Percentiles rank a stretch among this genome's conserved stretches.
These are phyloP conservation scores for Zaprionus inermis DNA, from an alignment of 1,140 invertebrate genomes.

Conservation along the genomic window DNA sequence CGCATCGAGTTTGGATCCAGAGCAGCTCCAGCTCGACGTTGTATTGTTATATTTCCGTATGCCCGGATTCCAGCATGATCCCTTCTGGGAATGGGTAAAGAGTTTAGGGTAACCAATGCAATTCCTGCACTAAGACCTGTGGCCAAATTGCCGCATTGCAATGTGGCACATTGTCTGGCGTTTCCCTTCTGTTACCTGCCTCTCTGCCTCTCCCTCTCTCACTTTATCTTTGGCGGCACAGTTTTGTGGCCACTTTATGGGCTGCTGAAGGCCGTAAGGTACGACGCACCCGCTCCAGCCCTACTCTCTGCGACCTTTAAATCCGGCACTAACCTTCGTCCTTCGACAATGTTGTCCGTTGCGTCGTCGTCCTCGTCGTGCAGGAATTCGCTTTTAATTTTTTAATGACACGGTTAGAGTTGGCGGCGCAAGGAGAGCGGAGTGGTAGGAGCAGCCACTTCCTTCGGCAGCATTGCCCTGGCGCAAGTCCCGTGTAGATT, in stretches of 20 bases:
- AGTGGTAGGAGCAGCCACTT: too few species aligned
- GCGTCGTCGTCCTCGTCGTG: slow-evolving; percentile 39
- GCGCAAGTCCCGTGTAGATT: slow-evolving; percentile 29
- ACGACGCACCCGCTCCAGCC: neutral
- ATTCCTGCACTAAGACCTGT: slow-evolving; percentile 18
- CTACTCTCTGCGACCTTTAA: neutral
- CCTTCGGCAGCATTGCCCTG: neutral
- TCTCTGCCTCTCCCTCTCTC: neutral
- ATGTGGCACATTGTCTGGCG: slow-evolving; percentile 41
- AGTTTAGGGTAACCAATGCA: neutral
- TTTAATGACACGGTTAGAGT: slow-evolving; percentile 73
- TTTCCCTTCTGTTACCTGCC: neutral
- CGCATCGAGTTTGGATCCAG: neutral
- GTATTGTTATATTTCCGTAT: neutral
- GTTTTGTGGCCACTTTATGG: slow-evolving; percentile 51
- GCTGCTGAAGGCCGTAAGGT: slow-evolving; percentile 19
- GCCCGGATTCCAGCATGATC: neutral
- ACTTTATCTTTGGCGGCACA: slow-evolving; percentile 15
- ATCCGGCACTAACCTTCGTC: neutral
- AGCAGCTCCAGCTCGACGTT: neutral
- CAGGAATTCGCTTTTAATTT: slow-evolving; percentile 72
- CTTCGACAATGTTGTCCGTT: slow-evolving; percentile 61
- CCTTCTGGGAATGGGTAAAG: neutral
- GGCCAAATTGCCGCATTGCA: slow-evolving; percentile 35
- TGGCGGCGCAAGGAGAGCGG: neutral